These are phyloP conservation scores for Morus bassanus DNA, from an alignment of 2,797 vertebrate species.

Conservation along the genomic window DNA sequence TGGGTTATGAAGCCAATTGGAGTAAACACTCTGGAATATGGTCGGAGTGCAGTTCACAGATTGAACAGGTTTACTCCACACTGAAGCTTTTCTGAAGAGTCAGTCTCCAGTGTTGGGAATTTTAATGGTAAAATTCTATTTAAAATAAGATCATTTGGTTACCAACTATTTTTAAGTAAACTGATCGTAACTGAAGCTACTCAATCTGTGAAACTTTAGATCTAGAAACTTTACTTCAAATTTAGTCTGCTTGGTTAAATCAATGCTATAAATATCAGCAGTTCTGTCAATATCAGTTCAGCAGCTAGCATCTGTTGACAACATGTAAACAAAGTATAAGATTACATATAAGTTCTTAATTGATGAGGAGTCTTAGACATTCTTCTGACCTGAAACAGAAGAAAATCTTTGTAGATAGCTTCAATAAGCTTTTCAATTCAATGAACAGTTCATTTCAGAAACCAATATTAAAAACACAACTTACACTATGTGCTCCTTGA, in stretches of 20 bases:
- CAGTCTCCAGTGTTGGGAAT: background rate
- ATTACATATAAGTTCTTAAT: background rate
- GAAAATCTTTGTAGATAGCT: background rate
- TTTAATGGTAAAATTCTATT: background rate
- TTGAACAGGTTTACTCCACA: background rate
- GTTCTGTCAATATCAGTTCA: background rate
- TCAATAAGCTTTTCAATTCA: background rate
- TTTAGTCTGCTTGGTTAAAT: background rate
- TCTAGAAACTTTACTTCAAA: background rate
- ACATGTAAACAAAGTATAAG: background rate
- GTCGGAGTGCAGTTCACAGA: background rate
- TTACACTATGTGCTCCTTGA: slow-evolving; percentile 91
- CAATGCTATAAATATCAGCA: background rate
- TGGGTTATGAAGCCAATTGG: background rate
- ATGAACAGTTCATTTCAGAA: background rate
- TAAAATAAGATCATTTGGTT: background rate
- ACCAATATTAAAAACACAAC: slow-evolving; percentile 30
- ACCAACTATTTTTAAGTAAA: background rate
- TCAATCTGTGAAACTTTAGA: background rate
- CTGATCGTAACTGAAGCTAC: background rate
- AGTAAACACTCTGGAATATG: background rate
- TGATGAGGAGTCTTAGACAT: background rate
- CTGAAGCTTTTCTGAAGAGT: background rate
- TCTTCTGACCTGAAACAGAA: background rate
- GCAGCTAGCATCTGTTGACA: background rate